Evolutionary conservation across 2,113 vertebrate species (phyloP).

Genomic region (Myrmecophaga tridactyla): DNA sequence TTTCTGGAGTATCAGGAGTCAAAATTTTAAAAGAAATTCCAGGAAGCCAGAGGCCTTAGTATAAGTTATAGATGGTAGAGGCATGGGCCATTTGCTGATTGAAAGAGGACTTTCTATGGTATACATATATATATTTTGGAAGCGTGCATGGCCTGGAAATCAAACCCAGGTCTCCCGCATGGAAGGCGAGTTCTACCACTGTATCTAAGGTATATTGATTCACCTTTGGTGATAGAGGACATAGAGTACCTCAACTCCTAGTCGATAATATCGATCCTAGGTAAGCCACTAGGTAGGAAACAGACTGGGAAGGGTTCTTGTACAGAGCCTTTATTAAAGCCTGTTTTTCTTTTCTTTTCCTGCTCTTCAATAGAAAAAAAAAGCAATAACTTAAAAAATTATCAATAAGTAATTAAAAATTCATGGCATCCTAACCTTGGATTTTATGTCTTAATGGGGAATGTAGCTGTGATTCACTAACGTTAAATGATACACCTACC

Average conservation of each 20-base stretch:
- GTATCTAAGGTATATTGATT: background rate
- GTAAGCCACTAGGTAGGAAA: background rate
- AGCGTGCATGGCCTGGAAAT: too few relatives aligned
- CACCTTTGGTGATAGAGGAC: background rate
- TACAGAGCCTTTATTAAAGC: background rate
- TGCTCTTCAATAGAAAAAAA: constrained; percentile 4
- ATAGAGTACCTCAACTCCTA: background rate
- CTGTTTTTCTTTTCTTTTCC: background rate
- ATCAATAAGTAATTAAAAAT: constrained; percentile 8
- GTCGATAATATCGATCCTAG: background rate
- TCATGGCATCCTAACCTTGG: background rate
- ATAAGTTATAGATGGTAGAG: background rate
- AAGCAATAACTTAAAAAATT: background rate
- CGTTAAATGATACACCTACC: background rate
- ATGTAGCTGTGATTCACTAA: background rate
- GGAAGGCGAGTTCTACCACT: too few relatives aligned
- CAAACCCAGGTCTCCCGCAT: too few relatives aligned
- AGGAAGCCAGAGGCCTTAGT: background rate
- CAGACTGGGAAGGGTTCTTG: background rate
- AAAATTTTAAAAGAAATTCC: background rate
- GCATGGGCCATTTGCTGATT: background rate
- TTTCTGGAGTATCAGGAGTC: background rate
- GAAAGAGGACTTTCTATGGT: background rate
- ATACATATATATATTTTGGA: too few relatives aligned
- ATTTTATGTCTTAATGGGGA: background rate